A percentile compares a stretch with the other conserved stretches of the same genome.
Evolutionary conservation across 2,888 invertebrate genomes (phyloP).

Genomic region (Muschampia plurimacula): DNA sequence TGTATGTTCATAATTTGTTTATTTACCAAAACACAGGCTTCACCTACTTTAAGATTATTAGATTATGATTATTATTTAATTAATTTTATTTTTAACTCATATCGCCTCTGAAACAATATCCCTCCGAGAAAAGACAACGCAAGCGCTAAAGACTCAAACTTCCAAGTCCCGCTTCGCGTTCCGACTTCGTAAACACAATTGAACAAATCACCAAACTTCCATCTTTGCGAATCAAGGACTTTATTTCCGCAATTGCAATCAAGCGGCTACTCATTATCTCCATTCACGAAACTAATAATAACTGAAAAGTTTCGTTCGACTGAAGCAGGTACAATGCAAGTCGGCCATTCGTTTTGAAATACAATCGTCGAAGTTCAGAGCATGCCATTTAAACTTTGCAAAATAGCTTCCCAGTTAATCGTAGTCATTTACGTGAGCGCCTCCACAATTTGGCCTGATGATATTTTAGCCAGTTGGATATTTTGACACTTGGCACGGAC

Average conservation of each 20-base stretch:
- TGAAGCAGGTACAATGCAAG: conserved; percentile 64
- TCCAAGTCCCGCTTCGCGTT: conserved; percentile 22
- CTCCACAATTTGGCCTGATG: conserved; percentile 63
- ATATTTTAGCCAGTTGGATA: conserved; percentile 65
- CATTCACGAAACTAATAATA: conserved; percentile 53
- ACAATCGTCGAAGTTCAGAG: conserved; percentile 71
- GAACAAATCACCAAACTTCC: conserved; percentile 30
- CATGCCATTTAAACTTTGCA: conserved; percentile 73
- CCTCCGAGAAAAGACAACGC: neutral
- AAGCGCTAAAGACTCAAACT: conserved; percentile 7
- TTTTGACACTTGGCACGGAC: conserved; percentile 37
- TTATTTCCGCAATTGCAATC: conserved; percentile 38
- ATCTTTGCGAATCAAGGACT: conserved; percentile 12
- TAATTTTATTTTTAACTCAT: neutral
- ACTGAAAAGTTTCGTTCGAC: conserved; percentile 57
- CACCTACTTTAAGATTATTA: no score
- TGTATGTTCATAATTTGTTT: no score
- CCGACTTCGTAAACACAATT: conserved; percentile 14
- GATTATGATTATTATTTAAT: no score
- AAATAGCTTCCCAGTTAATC: conserved; percentile 79
- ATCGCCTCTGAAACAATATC: neutral
- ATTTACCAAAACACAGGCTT: no score
- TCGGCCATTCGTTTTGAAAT: conserved; percentile 64
- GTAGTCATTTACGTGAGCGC: conserved; percentile 73
- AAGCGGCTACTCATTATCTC: conserved; percentile 40